phyloP scores from a whole-genome alignment of 2,113 vertebrate species.

The Tachysurus fulvidraco region DNA sequence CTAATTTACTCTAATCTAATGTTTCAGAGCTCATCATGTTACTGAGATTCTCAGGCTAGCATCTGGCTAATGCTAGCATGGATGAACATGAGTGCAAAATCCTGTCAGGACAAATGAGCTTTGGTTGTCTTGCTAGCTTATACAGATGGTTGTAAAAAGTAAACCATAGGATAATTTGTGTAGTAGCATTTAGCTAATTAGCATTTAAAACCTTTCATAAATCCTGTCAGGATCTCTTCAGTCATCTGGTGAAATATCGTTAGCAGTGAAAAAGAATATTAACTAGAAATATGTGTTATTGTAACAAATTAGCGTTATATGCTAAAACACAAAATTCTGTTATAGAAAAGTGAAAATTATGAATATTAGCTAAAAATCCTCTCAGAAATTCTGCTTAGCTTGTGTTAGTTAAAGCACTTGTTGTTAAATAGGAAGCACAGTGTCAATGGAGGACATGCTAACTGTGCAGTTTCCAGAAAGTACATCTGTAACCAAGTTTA shows the following conservation, averaged over 20 bases:
- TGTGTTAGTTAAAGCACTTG: background rate
- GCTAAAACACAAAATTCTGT: no score
- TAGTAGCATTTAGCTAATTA: background rate
- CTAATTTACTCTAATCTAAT: background rate
- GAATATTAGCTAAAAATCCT: background rate
- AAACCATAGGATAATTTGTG: background rate
- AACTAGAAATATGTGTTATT: no score
- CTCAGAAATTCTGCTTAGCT: background rate
- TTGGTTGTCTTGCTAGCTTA: background rate
- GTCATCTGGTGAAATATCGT: background rate
- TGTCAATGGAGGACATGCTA: no score
- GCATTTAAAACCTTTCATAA: background rate
- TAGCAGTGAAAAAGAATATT: background rate
- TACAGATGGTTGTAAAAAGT: background rate
- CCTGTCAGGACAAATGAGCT: background rate
- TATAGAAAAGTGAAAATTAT: no score
- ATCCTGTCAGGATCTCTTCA: background rate
- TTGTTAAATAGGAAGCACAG: background rate
- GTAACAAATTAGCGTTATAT: no score
- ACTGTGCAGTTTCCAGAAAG: no score
- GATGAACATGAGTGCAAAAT: background rate
- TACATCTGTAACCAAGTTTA: no score
- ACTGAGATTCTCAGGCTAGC: background rate
- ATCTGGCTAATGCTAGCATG: background rate
- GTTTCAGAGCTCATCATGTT: background rate